These are phyloP conservation scores for Sepioteuthis lessoniana DNA, from an alignment of 2,888 invertebrate genomes.

Conservation along the genomic window DNA sequence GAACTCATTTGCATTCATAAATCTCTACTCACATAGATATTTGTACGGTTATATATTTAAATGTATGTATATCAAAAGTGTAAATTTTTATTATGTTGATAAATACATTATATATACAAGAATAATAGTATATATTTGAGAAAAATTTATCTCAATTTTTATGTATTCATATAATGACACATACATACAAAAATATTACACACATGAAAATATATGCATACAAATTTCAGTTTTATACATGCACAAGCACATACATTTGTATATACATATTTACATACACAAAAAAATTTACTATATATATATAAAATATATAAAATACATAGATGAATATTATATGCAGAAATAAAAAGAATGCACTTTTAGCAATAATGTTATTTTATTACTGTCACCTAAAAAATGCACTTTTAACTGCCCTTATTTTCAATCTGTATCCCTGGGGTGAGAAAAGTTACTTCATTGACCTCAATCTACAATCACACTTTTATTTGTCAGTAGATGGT, in stretches of 20 bases:
- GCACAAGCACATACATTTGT: too few relatives aligned
- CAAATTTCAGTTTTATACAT: too few relatives aligned
- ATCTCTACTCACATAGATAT: too few relatives aligned
- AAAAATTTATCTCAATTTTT: too few relatives aligned
- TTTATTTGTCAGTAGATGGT: not conserved
- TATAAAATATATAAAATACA: not conserved
- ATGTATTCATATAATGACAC: too few relatives aligned
- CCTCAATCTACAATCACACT: not conserved
- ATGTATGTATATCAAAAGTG: not conserved
- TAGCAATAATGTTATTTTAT: not conserved
- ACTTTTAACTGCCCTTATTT: conserved; percentile 14
- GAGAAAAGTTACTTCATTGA: not conserved
- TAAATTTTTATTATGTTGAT: not conserved
- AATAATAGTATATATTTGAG: too few relatives aligned
- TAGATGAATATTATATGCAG: not conserved
- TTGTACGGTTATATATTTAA: not conserved
- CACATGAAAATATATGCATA: too few relatives aligned
- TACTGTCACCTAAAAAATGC: not conserved
- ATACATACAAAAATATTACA: too few relatives aligned
- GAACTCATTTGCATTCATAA: too few relatives aligned
- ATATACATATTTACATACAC: too few relatives aligned
- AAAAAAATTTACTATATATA: not conserved
- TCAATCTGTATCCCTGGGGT: not conserved
- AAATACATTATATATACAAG: too few relatives aligned
- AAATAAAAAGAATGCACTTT: not conserved